These are phyloP conservation scores for Drosophila nigrodunni DNA, from an alignment of 1,140 invertebrate genomes.

Conservation along the genomic window DNA sequence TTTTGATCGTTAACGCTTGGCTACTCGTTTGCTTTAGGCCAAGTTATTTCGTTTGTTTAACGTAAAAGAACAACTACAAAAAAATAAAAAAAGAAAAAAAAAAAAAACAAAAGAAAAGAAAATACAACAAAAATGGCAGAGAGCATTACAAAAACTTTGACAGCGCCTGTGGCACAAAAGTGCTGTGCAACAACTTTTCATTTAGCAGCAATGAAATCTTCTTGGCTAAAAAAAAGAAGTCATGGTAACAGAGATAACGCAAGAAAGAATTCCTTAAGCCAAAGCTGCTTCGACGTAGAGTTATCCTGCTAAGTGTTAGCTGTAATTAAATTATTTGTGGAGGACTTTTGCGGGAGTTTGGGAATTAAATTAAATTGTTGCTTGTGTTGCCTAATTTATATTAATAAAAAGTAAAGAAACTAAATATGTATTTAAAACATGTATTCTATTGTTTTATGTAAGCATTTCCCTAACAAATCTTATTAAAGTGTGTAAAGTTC, in stretches of 20 bases:
- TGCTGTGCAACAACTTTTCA: slow-evolving; percentile 48
- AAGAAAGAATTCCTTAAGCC: not conserved
- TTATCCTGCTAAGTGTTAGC: not conserved
- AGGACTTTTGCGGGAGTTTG: too few species aligned
- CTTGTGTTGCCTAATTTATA: too few species aligned
- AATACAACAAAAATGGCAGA: not conserved
- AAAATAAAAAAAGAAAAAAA: not conserved
- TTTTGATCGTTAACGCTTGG: slow-evolving; percentile 41
- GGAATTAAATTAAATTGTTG: too few species aligned
- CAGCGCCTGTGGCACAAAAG: slow-evolving; percentile 37
- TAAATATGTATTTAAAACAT: too few species aligned
- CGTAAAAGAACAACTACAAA: slow-evolving; percentile 3
- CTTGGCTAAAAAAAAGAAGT: slow-evolving; percentile 1
- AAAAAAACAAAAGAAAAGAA: not conserved
- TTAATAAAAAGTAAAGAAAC: too few species aligned
- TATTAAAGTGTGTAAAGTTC: too few species aligned
- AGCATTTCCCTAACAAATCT: too few species aligned
- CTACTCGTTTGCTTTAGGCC: slow-evolving; percentile 32
- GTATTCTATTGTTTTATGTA: too few species aligned
- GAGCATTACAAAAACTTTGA: slow-evolving; percentile 34
- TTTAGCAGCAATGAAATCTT: slow-evolving; percentile 39
- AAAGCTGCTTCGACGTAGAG: not conserved
- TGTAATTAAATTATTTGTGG: too few species aligned
- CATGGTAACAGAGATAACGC: slow-evolving; percentile 4
- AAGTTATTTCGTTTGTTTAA: slow-evolving; percentile 29